Percentiles rank a stretch among this genome's conserved stretches.
These are phyloP conservation scores for Mallotus villosus DNA, from an alignment of 2,797 vertebrate genomes.

Conservation along the genomic window DNA sequence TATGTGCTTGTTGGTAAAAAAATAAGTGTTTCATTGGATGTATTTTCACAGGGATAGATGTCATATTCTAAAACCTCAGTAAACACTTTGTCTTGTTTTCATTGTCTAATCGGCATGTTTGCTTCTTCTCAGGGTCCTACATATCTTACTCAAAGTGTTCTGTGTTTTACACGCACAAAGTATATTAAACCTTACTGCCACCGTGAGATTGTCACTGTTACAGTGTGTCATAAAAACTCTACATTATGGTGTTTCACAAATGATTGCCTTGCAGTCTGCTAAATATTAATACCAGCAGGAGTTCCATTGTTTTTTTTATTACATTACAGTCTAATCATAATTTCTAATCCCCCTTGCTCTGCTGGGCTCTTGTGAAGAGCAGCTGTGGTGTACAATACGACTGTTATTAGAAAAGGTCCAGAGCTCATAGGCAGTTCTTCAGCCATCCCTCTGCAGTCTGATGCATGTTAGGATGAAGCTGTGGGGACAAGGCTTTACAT, in stretches of 20 bases:
- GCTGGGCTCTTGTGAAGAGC: slow-evolving; percentile 16
- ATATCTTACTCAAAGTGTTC: slow-evolving; percentile 11
- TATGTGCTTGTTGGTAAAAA: too few species aligned
- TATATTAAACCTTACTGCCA: slow-evolving; percentile 24
- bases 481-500: slow-evolving; percentile 36
- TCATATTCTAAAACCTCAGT: too few species aligned
- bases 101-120: too few species aligned
- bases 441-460: slow-evolving; percentile 17
- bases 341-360: slow-evolving; percentile 14
- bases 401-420: neutral
- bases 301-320: slow-evolving; percentile 30
- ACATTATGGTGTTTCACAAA: slow-evolving; percentile 28
- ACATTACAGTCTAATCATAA: slow-evolving; percentile 36
- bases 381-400: slow-evolving; percentile 6
- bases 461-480: slow-evolving; percentile 26
- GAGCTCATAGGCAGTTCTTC: neutral
- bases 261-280: slow-evolving; percentile 32
- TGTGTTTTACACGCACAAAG: slow-evolving; percentile 9
- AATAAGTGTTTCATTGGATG: too few species aligned
- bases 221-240: slow-evolving; percentile 26
- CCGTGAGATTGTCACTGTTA: slow-evolving; percentile 26
- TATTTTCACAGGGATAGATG: too few species aligned
- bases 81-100: too few species aligned
- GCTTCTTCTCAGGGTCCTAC: slow-evolving; percentile 4
- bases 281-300: slow-evolving; percentile 26